Conservation (phyloP, 2,113 vertebrate genomes). For the Alligator sinensis region DNA sequence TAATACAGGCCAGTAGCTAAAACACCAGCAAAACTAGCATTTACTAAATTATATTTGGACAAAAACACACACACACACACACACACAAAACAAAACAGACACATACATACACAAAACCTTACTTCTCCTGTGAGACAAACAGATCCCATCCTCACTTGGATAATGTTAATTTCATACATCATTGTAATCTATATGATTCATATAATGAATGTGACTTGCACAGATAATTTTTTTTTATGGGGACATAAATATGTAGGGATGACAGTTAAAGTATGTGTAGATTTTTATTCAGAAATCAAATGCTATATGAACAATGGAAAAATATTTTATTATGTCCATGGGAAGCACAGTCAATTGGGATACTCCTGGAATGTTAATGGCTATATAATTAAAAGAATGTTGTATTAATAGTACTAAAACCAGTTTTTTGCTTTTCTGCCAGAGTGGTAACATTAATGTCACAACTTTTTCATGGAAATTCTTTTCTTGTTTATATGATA, state of each 20-base stretch:
- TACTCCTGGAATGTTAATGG: not conserved
- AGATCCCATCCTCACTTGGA: not conserved
- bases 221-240: not conserved
- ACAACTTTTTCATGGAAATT: not conserved
- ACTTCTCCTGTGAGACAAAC: not conserved
- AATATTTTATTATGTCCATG: not conserved
- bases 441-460: not conserved
- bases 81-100: too few species aligned
- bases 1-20: fast-evolving
- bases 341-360: not conserved
- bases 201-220: not conserved
- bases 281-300: not conserved
- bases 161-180: not conserved
- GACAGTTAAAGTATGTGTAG: not conserved
- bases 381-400: not conserved
- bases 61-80: too few species aligned
- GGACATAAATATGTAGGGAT: not conserved
- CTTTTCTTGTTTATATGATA: not conserved
- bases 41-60: not conserved
- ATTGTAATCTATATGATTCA: fast-evolving
- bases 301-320: not conserved
- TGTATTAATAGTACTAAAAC: not conserved
- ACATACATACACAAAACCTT: not conserved
- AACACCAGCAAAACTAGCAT: not conserved
- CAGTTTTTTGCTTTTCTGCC: not conserved